Percentiles rank a stretch among this genome's conserved stretches.
Conservation (phyloP, 2,113 vertebrate genomes). For the Oncorhynchus clarkii region DNA sequence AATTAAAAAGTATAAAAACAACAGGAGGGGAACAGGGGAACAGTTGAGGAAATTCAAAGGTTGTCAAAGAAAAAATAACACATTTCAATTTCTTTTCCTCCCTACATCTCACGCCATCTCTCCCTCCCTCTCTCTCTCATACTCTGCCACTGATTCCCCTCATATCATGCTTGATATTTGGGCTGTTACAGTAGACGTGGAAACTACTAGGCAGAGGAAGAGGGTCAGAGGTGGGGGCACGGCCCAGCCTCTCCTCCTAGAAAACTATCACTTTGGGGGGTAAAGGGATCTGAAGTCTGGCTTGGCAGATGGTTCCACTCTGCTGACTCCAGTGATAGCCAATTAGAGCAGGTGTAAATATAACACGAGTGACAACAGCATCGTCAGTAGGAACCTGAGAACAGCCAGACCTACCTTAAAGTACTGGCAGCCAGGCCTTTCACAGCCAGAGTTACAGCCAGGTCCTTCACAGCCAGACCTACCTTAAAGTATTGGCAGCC, state of each 20-base stretch:
- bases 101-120: background rate
- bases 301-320: slow-evolving; percentile 64
- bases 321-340: slow-evolving; percentile 62
- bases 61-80: background rate
- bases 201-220: slow-evolving; percentile 47
- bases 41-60: background rate
- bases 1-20: background rate
- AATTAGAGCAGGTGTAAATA: slow-evolving; percentile 59
- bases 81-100: background rate
- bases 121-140: background rate
- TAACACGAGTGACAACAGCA: slow-evolving; percentile 56
- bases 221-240: slow-evolving; percentile 27
- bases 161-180: background rate
- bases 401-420: background rate
- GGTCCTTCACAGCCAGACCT: background rate
- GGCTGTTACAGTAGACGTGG: slow-evolving; percentile 42
- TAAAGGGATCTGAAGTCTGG: slow-evolving; percentile 64
- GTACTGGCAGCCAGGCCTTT: background rate
- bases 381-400: slow-evolving; percentile 43
- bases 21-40: no score
- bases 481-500: background rate
- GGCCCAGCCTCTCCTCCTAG: slow-evolving; percentile 48
- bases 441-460: slow-evolving; percentile 13
- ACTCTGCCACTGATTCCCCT: background rate
- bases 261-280: slow-evolving; percentile 60